These are phyloP conservation scores for Geopemphigus sp. DNA, from an alignment of 1,140 invertebrate species.

Conservation along the genomic window DNA sequence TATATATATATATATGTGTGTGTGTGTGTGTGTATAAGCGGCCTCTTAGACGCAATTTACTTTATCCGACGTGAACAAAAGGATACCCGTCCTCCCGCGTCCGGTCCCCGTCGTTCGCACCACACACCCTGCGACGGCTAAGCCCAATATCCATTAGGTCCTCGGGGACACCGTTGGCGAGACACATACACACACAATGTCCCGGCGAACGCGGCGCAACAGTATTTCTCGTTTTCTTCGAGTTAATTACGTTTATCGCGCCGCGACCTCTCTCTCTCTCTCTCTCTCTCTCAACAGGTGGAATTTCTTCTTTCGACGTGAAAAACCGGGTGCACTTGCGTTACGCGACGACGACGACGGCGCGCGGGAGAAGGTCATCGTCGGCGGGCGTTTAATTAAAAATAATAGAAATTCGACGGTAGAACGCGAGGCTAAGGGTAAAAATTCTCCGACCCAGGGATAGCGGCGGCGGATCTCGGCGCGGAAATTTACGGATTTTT, in stretches of 20 bases:
- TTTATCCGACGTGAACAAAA: conserved; percentile 42
- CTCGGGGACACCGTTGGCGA: conserved; percentile 7
- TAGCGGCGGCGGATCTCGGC: not conserved
- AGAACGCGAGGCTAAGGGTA: not conserved
- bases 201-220: not conserved
- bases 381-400: conserved; percentile 12
- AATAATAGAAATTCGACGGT: not conserved
- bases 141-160: conserved; percentile 43
- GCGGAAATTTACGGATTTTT: conserved; percentile 24
- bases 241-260: conserved; percentile 48
- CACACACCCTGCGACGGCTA: not conserved
- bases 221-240: conserved; percentile 27
- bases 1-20: too few species aligned
- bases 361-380: not conserved
- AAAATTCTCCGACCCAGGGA: not conserved
- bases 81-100: not conserved
- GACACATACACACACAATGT: too few species aligned
- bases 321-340: not conserved
- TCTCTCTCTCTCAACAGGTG: conserved; percentile 42
- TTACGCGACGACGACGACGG: not conserved
- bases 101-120: not conserved
- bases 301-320: conserved; percentile 3
- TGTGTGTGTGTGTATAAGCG: not conserved
- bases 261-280: too few species aligned
- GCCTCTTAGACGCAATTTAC: conserved; percentile 46